Conservation (phyloP, 2,888 invertebrate genomes). For the Drosophila gaucha region DNA sequence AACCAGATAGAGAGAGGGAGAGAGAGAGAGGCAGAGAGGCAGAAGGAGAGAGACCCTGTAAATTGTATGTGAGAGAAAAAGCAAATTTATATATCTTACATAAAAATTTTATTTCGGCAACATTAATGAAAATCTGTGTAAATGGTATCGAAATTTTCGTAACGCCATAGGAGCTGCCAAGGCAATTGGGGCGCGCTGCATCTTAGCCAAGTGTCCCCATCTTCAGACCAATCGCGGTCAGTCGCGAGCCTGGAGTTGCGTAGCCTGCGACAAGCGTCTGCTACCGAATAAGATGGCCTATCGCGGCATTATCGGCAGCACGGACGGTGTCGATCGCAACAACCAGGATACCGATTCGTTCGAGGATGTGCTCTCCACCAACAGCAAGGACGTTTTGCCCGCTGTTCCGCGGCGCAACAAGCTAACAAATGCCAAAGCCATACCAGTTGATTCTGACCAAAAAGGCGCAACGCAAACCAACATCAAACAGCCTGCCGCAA, state of each 20-base stretch:
- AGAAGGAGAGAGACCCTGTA: not conserved
- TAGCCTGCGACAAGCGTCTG: not conserved
- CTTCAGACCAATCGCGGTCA: not conserved
- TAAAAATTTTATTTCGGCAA: constrained; percentile 13
- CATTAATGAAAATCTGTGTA: constrained; percentile 18
- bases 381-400: constrained; percentile 1
- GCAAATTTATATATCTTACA: constrained; percentile 41
- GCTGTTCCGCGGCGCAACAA: constrained; percentile 6
- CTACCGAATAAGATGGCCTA: constrained; percentile 50
- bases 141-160: constrained; percentile 18
- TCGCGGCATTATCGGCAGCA: constrained; percentile 57
- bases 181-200: not conserved
- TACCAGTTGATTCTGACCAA: too few species aligned
- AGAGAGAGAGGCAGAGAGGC: not conserved
- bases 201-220: not conserved
- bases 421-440: not conserved
- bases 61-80: constrained; percentile 10
- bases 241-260: not conserved
- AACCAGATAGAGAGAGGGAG: not conserved
- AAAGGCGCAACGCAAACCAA: too few species aligned
- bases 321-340: constrained; percentile 16
- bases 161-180: not conserved
- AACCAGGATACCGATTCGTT: constrained; percentile 52
- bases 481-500: too few species aligned
- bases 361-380: constrained; percentile 41